A percentile compares a stretch with the other conserved stretches of the same genome.
Evolutionary conservation across 2,888 invertebrate genomes (phyloP).

Genomic region (Diabrotica balteata): DNA sequence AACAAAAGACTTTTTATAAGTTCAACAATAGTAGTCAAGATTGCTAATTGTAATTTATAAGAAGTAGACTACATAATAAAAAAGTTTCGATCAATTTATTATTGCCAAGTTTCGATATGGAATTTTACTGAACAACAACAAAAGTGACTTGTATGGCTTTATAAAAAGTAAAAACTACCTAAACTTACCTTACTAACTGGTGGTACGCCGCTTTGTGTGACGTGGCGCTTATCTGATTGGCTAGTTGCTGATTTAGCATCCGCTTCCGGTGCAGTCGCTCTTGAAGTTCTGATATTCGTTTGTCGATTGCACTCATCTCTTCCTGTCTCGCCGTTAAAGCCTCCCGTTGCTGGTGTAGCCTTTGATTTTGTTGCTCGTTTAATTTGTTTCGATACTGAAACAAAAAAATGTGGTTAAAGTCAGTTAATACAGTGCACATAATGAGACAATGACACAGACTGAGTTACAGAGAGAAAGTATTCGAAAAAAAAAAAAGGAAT

Average conservation of each 20-base stretch:
- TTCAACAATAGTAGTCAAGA: too few relatives aligned
- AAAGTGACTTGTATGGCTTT: too few relatives aligned
- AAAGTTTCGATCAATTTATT: too few relatives aligned
- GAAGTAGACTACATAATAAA: too few relatives aligned
- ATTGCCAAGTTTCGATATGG: too few relatives aligned
- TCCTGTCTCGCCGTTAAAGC: conserved; percentile 88
- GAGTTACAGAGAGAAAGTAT: too few relatives aligned
- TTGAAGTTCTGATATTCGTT: conserved; percentile 92
- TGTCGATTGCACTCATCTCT: conserved; percentile 91
- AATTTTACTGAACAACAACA: too few relatives aligned
- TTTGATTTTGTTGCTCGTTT: conserved; percentile 92
- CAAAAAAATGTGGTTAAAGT: background rate
- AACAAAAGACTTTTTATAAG: too few relatives aligned
- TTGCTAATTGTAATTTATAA: too few relatives aligned
- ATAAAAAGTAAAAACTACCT: too few relatives aligned
- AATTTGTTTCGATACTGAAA: conserved; percentile 93
- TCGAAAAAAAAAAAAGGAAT: too few relatives aligned
- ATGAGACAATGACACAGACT: too few relatives aligned
- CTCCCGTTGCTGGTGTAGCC: conserved; percentile 87
- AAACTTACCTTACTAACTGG: conserved; percentile 57
- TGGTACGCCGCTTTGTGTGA: conserved; percentile 60
- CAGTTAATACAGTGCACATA: background rate
- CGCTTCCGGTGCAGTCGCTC: conserved; percentile 88
- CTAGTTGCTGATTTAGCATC: conserved; percentile 79
- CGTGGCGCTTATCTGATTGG: conserved; percentile 66